Conservation (phyloP, 2,888 invertebrate species). For the Xylophagus ater region DNA sequence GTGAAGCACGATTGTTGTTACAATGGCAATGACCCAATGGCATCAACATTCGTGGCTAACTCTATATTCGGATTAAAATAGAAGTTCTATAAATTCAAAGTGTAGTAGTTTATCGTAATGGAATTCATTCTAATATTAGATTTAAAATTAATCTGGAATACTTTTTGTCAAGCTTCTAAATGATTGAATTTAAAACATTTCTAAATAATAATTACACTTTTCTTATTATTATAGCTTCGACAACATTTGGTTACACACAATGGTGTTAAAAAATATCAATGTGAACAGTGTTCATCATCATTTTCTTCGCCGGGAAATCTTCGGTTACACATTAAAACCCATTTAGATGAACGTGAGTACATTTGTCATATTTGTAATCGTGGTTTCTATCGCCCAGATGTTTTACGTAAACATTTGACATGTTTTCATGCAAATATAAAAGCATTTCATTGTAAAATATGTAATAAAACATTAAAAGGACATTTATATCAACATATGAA, state of each 20-base stretch:
- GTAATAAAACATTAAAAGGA: conserved; percentile 69
- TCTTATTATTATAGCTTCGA: conserved; percentile 25
- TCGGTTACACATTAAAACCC: conserved; percentile 53
- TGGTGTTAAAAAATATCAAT: conserved; percentile 58
- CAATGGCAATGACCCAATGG: too few relatives aligned
- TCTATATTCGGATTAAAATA: too few relatives aligned
- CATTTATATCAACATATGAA: conserved; percentile 75
- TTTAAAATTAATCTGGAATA: too few relatives aligned
- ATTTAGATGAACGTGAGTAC: conserved; percentile 63
- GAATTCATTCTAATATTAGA: too few relatives aligned
- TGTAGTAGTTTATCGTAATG: too few relatives aligned
- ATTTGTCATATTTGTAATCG: conserved; percentile 72
- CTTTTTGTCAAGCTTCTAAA: too few relatives aligned
- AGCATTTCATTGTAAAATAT: conserved; percentile 67
- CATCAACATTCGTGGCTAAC: too few relatives aligned
- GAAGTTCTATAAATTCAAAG: too few relatives aligned
- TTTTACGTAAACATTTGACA: conserved; percentile 59
- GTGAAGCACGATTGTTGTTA: too few relatives aligned
- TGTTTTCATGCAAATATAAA: conserved; percentile 63
- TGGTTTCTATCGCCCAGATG: conserved; percentile 61
- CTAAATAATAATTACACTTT: conserved; percentile 1
- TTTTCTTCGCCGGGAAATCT: conserved; percentile 57
- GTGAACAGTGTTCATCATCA: conserved; percentile 57
- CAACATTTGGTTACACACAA: conserved; percentile 67
- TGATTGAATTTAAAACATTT: too few relatives aligned